Conservation (phyloP, 2,797 vertebrate genomes). For the Novumbra hubbsi region DNA sequence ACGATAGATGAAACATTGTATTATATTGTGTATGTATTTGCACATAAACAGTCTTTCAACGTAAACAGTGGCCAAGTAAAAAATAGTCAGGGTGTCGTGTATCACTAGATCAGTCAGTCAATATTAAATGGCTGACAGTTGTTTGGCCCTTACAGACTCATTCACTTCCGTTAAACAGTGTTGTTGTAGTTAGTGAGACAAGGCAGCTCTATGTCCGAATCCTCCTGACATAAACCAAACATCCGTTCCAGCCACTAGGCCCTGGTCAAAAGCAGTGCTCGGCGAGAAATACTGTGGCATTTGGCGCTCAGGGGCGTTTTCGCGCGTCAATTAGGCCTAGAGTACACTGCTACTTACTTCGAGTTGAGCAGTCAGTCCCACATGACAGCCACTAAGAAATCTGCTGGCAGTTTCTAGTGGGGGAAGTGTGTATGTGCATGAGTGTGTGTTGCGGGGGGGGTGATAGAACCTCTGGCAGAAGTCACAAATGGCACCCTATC, state of each 20-base stretch:
- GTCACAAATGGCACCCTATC: background rate
- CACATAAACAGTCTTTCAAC: background rate
- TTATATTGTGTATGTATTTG: background rate
- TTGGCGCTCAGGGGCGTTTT: background rate
- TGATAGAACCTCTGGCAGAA: background rate
- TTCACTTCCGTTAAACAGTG: background rate
- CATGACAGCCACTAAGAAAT: constrained; percentile 19
- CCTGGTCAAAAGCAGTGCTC: background rate
- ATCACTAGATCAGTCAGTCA: background rate
- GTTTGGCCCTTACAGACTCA: background rate
- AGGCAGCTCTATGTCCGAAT: background rate
- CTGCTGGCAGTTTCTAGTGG: background rate
- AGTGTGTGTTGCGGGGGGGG: background rate
- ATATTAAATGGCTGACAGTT: background rate
- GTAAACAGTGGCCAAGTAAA: background rate
- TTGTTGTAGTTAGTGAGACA: background rate
- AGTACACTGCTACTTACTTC: background rate
- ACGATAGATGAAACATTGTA: too few species aligned
- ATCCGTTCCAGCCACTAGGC: background rate
- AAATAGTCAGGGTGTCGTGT: background rate
- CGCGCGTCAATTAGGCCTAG: background rate
- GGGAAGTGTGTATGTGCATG: background rate
- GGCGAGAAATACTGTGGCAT: background rate
- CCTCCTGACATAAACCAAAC: background rate
- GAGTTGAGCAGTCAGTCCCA: background rate